Conservation (phyloP, 2,888 invertebrate genomes). For the Hemithea aestivaria region DNA sequence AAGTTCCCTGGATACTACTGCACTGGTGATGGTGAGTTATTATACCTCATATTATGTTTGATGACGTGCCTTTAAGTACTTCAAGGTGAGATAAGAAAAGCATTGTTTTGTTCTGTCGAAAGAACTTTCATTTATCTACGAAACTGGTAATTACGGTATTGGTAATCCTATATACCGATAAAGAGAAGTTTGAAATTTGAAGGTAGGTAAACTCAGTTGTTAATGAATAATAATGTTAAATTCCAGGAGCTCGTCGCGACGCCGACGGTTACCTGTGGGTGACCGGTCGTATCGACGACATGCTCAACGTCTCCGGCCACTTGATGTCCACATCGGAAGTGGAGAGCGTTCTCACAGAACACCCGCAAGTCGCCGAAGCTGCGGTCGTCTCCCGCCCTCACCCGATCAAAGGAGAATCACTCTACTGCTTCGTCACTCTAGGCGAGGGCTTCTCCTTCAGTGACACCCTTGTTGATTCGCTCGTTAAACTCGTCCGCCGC, state of each 20-base stretch:
- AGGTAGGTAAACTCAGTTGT: no score
- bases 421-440: conserved; percentile 98
- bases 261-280: conserved; percentile 97
- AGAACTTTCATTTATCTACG: no score
- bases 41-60: neutral
- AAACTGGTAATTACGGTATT: no score
- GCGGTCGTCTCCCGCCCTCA: conserved; percentile 98
- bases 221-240: no score
- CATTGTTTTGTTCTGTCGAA: no score
- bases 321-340: conserved; percentile 98
- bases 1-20: conserved; percentile 98
- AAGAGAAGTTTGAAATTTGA: no score
- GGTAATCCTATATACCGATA: no score
- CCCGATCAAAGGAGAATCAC: conserved; percentile 96
- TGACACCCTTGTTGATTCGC: conserved; percentile 82
- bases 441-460: conserved; percentile 86
- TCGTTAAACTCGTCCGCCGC: conserved; percentile 89
- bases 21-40: conserved; percentile 93
- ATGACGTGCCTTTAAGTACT: no score
- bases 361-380: conserved; percentile 90
- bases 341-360: conserved; percentile 89
- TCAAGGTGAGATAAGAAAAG: no score
- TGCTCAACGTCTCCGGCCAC: conserved; percentile 99
- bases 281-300: conserved; percentile 98
- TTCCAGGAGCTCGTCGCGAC: conserved; percentile 91